These are phyloP conservation scores for Leistus spinibarbis DNA, from an alignment of 2,888 invertebrate genomes.

Conservation along the genomic window DNA sequence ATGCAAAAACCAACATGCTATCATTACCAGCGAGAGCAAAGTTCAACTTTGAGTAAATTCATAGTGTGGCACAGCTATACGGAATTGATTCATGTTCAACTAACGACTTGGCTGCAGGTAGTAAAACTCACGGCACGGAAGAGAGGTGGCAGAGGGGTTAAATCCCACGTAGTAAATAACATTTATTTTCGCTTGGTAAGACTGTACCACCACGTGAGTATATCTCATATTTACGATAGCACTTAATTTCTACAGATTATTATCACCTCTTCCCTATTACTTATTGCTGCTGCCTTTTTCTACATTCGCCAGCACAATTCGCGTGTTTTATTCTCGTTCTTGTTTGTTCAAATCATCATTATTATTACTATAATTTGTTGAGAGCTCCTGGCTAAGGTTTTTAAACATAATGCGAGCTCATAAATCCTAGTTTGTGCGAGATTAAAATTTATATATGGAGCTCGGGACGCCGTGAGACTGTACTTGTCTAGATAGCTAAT, in stretches of 20 bases:
- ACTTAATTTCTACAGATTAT: background rate
- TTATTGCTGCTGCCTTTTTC: background rate
- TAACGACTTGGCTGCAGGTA: constrained; percentile 18
- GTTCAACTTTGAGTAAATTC: constrained; percentile 14
- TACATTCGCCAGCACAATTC: background rate
- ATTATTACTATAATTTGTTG: background rate
- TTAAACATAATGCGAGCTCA: too few relatives aligned
- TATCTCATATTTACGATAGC: background rate
- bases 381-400: background rate
- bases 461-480: too few relatives aligned
- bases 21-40: constrained; percentile 13
- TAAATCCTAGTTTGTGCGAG: too few relatives aligned
- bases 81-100: background rate
- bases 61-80: constrained; percentile 8
- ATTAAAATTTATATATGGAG: too few relatives aligned
- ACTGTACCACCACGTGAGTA: background rate
- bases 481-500: too few relatives aligned
- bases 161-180: constrained; percentile 10
- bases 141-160: background rate
- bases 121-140: background rate
- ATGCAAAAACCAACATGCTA: background rate
- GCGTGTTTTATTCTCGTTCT: background rate
- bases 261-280: background rate
- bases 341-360: background rate
- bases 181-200: background rate